A percentile compares a stretch with the other conserved stretches of the same genome.
Conservation (phyloP, 2,797 vertebrate species). For the Pangasius macronema region DNA sequence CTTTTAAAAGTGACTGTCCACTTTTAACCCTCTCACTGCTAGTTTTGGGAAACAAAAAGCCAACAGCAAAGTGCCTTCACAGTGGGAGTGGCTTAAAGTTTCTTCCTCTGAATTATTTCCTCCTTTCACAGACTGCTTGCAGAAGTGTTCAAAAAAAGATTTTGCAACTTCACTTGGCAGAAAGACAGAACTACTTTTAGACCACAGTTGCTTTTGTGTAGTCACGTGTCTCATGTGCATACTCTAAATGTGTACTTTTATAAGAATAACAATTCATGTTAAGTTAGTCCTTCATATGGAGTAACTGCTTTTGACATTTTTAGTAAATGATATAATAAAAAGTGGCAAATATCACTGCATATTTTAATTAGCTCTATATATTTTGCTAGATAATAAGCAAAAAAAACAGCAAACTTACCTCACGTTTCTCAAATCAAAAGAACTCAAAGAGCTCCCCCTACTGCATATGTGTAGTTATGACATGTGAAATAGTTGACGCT, state of each 20-base stretch:
- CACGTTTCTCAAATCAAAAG: neutral
- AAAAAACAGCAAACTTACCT: neutral
- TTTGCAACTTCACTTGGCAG: neutral
- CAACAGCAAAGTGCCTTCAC: neutral
- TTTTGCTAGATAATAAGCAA: neutral
- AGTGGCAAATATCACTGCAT: neutral
- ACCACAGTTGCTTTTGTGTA: neutral
- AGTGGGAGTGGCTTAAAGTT: constrained; percentile 26
- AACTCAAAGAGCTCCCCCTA: constrained; percentile 8
- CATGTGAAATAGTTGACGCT: neutral
- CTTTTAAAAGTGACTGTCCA: neutral
- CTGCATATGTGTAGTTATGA: neutral
- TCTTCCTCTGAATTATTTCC: constrained; percentile 7
- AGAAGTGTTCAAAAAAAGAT: neutral
- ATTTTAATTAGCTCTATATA: neutral
- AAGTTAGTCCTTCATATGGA: neutral
- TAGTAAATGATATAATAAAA: neutral
- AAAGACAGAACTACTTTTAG: neutral
- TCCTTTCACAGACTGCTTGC: neutral
- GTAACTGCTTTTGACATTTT: neutral
- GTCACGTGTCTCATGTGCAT: neutral
- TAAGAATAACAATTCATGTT: too few relatives aligned
- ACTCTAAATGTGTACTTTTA: too few relatives aligned
- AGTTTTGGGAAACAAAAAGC: too few relatives aligned
- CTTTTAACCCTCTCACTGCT: constrained; percentile 49